A percentile compares a stretch with the other conserved stretches of the same genome.
Conservation (phyloP, 2,888 invertebrate genomes). For the Diabrotica balteata region DNA sequence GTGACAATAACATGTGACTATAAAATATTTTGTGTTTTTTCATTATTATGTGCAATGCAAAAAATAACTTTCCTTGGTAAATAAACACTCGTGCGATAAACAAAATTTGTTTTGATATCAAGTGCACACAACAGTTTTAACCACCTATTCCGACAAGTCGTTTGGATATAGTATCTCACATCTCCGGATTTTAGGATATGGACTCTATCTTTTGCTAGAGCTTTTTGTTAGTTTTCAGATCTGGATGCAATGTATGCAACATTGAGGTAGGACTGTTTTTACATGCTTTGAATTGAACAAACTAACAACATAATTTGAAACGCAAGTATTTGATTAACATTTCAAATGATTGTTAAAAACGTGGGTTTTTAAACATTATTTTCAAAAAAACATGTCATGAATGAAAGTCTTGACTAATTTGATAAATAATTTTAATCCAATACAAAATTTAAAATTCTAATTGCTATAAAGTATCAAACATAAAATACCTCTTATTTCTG, state of each 20-base stretch:
- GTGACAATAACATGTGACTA: not conserved
- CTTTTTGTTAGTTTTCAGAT: not conserved
- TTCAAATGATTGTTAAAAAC: too few species aligned
- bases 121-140: constrained; percentile 2
- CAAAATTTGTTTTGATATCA: constrained; percentile 6
- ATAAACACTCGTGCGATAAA: constrained; percentile 6
- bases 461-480: too few species aligned
- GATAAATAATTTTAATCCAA: too few species aligned
- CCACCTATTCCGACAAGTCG: not conserved
- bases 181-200: not conserved
- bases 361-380: too few species aligned
- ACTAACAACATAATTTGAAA: not conserved
- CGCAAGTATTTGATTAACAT: too few species aligned
- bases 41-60: not conserved
- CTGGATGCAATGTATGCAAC: not conserved
- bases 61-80: not conserved
- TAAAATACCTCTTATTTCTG: too few species aligned
- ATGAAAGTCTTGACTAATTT: too few species aligned
- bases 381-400: too few species aligned
- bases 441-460: too few species aligned
- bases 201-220: too few species aligned
- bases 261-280: constrained; percentile 7
- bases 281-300: not conserved
- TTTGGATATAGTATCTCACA: constrained; percentile 7
- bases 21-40: not conserved